A percentile compares a stretch with the other conserved stretches of the same genome.
phyloP scores from a whole-genome alignment of 1,140 invertebrate species.

The Hylyphantes graminicola region DNA sequence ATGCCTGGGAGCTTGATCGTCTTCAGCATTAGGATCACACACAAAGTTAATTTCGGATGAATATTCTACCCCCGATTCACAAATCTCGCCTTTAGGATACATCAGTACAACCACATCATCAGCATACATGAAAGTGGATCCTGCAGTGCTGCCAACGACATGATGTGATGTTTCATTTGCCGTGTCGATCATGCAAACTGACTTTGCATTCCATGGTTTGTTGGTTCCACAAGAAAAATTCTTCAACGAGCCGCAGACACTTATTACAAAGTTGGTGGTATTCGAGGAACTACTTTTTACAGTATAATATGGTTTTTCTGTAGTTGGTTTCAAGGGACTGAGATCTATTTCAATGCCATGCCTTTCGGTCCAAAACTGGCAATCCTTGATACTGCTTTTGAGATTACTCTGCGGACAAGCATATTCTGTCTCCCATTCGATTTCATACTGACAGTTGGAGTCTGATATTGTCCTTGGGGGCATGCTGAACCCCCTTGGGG shows the following conservation, averaged over 20 bases:
- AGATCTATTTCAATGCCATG: slow-evolving; percentile 59
- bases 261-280: slow-evolving; percentile 50
- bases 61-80: slow-evolving; percentile 19
- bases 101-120: slow-evolving; percentile 54
- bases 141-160: slow-evolving; percentile 31
- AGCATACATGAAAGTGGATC: slow-evolving; percentile 44
- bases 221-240: slow-evolving; percentile 5
- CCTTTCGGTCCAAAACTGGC: slow-evolving; percentile 47
- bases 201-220: slow-evolving; percentile 28
- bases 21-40: slow-evolving; percentile 52
- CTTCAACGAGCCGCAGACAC: slow-evolving; percentile 57
- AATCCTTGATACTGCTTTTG: slow-evolving; percentile 28
- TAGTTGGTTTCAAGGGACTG: slow-evolving; percentile 33
- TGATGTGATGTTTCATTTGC: not conserved
- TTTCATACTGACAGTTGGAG: slow-evolving; percentile 61
- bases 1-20: slow-evolving; percentile 53
- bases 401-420: slow-evolving; percentile 60
- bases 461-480: slow-evolving; percentile 58
- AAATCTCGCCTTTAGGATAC: slow-evolving; percentile 41
- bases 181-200: slow-evolving; percentile 27
- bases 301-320: slow-evolving; percentile 1
- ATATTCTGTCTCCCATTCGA: slow-evolving; percentile 63
- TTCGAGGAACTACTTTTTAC: not conserved
- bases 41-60: slow-evolving; percentile 61
- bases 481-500: slow-evolving; percentile 28